Conservation (phyloP, 2,888 invertebrate genomes). For the Ormyrus rosae region DNA sequence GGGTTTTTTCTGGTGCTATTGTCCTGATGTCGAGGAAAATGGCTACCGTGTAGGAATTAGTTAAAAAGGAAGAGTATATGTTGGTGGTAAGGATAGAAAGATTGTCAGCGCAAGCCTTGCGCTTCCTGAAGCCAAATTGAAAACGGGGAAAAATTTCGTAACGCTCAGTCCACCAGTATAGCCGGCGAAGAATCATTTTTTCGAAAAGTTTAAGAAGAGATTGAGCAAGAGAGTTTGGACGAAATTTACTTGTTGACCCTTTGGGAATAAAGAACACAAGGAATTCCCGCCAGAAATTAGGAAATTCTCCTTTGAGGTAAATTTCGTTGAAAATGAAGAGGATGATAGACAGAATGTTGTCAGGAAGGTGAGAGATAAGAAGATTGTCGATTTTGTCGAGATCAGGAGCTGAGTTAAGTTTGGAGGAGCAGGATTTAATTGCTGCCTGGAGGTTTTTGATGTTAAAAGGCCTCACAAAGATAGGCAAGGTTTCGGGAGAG, state of each 20-base stretch:
- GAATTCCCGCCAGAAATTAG: neutral
- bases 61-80: neutral
- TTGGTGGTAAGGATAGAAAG: neutral
- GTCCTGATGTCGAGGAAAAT: neutral
- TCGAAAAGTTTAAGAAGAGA: slow-evolving; percentile 2
- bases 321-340: slow-evolving; percentile 5
- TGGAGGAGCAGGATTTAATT: neutral
- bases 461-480: too few relatives aligned
- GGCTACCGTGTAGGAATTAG: neutral
- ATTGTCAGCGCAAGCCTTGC: neutral
- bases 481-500: too few relatives aligned
- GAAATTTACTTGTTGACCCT: neutral
- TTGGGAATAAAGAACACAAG: slow-evolving; percentile 3
- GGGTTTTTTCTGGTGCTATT: neutral
- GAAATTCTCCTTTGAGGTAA: neutral
- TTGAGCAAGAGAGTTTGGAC: neutral
- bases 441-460: too few relatives aligned
- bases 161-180: neutral
- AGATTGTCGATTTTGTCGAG: slow-evolving; percentile 11
- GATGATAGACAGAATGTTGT: neutral
- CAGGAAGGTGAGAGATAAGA: neutral
- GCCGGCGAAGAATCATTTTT: neutral
- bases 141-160: neutral
- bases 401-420: neutral
- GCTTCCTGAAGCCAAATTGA: neutral